These are phyloP conservation scores for Anhinga rufa DNA, from an alignment of 2,113 vertebrate genomes.

Conservation along the genomic window DNA sequence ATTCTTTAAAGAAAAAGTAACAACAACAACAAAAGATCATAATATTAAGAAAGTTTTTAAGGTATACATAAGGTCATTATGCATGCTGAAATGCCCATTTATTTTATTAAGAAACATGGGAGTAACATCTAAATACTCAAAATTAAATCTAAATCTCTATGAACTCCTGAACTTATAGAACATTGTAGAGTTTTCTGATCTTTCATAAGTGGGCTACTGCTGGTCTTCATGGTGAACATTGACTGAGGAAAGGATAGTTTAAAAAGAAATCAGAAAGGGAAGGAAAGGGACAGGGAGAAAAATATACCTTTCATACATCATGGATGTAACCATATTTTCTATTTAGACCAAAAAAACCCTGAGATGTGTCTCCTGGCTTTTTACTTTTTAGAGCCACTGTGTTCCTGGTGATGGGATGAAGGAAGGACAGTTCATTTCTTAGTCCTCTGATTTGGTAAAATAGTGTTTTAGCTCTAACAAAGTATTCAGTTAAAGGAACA, in stretches of 20 bases:
- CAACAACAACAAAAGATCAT: neutral
- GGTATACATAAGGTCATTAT: neutral
- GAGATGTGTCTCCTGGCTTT: neutral
- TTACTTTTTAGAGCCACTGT: neutral
- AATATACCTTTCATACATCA: neutral
- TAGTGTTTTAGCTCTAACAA: neutral
- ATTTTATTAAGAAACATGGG: neutral
- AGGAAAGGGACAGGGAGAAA: neutral
- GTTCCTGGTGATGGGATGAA: neutral
- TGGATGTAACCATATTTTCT: neutral
- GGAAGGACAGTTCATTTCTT: neutral
- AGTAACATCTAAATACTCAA: neutral
- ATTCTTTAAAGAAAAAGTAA: neutral
- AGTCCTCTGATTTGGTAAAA: neutral
- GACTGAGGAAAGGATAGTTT: neutral
- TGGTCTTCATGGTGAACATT: neutral
- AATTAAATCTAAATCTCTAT: neutral
- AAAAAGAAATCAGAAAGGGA: neutral
- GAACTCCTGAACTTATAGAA: neutral
- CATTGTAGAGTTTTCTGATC: neutral
- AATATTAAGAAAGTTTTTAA: neutral
- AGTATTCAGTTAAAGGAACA: neutral
- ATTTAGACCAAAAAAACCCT: neutral
- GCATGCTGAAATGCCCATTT: neutral
- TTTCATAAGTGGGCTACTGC: neutral